phyloP scores from a whole-genome alignment of 2,797 vertebrate species.

The Typhlichthys subterraneus region DNA sequence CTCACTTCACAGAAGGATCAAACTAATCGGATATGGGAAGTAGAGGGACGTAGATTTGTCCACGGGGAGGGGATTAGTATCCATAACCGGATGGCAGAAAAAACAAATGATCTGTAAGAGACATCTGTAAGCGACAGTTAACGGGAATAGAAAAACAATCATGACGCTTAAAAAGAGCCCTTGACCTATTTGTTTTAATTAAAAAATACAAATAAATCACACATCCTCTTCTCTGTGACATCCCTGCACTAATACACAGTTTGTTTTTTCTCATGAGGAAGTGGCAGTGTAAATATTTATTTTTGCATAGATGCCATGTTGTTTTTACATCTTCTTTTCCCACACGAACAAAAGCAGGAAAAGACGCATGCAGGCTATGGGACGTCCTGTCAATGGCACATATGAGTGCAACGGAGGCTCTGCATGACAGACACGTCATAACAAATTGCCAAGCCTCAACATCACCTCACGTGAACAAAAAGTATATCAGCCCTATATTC shows the following conservation, averaged over 20 bases:
- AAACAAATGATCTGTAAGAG: constrained; percentile 46
- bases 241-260: constrained; percentile 22
- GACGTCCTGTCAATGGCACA: constrained; percentile 23
- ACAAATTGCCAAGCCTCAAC: neutral
- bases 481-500: too few species aligned
- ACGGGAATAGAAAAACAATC: constrained; percentile 30
- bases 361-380: constrained; percentile 24
- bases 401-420: constrained; percentile 13
- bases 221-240: constrained; percentile 26
- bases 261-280: constrained; percentile 32
- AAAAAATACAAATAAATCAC: constrained; percentile 20
- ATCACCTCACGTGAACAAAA: too few species aligned
- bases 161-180: constrained; percentile 38
- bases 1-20: constrained; percentile 46
- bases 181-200: constrained; percentile 49
- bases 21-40: constrained; percentile 44
- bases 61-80: constrained; percentile 70
- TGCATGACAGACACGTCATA: neutral
- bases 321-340: constrained; percentile 49
- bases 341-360: constrained; percentile 38
- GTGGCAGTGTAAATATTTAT: constrained; percentile 49
- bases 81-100: constrained; percentile 51
- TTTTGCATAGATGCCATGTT: constrained; percentile 38
- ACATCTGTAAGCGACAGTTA: constrained; percentile 37
- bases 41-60: constrained; percentile 27